phyloP scores from a whole-genome alignment of 1,140 invertebrate species.

The Drosophila parvula region DNA sequence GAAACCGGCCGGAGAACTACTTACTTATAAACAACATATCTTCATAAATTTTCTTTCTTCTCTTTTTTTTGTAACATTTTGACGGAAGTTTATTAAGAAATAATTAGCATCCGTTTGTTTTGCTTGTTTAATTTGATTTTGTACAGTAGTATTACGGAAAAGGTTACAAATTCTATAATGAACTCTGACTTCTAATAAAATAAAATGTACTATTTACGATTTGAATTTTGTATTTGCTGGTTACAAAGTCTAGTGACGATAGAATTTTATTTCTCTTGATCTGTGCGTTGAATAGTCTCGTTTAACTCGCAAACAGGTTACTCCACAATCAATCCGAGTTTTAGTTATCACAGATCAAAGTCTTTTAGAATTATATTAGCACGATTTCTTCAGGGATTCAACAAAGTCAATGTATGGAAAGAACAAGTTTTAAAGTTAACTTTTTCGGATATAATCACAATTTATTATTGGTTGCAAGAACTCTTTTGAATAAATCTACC shows the following conservation, averaged over 20 bases:
- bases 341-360: conserved; percentile 7
- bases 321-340: conserved; percentile 3
- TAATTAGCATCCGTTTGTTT: neutral
- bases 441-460: neutral
- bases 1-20: neutral
- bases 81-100: neutral
- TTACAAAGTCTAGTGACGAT: neutral
- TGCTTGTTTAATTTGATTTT: no score
- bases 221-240: neutral
- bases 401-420: neutral
- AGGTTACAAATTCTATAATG: neutral
- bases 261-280: neutral
- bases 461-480: neutral
- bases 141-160: neutral
- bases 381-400: neutral
- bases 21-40: neutral
- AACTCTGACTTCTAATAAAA: neutral
- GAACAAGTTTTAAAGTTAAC: neutral
- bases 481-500: neutral
- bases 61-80: neutral
- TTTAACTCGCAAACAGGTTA: conserved; percentile 16
- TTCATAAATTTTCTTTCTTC: neutral
- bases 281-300: neutral
- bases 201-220: neutral
- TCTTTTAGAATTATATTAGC: conserved; percentile 1